Conservation (phyloP, 2,113 vertebrate species). For the Setophaga coronata region DNA sequence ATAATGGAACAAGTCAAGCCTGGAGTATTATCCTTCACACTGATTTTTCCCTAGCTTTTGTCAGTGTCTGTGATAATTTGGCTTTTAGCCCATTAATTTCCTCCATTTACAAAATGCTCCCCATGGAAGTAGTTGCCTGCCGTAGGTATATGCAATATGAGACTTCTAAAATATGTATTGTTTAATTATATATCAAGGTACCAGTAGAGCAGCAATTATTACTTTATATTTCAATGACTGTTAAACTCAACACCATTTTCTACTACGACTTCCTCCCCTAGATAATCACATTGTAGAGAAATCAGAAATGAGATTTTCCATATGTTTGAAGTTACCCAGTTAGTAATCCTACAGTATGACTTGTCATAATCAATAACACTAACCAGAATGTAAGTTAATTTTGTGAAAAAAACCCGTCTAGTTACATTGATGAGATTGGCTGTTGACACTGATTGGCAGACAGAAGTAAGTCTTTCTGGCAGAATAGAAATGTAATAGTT, state of each 20-base stretch:
- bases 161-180: not conserved
- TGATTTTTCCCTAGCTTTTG: constrained; percentile 22
- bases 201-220: not conserved
- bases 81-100: not conserved
- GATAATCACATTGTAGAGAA: not conserved
- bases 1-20: constrained; percentile 46
- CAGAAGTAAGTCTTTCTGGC: constrained; percentile 26
- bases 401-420: constrained; percentile 23
- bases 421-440: constrained; percentile 38
- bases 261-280: not conserved
- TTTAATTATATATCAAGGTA: constrained; percentile 10
- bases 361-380: constrained; percentile 63
- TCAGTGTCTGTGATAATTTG: constrained; percentile 38
- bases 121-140: not conserved
- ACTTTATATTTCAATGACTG: not conserved
- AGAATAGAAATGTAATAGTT: constrained; percentile 21
- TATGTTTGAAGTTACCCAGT: constrained; percentile 40
- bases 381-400: constrained; percentile 32
- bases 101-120: not conserved
- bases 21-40: constrained; percentile 39
- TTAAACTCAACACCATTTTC: not conserved
- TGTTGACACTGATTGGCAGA: constrained; percentile 61
- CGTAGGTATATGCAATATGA: not conserved
- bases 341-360: not conserved
- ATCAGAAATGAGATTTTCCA: constrained; percentile 38